These are phyloP conservation scores for Cistogaster globosa DNA, from an alignment of 2,888 invertebrate genomes.

Conservation along the genomic window DNA sequence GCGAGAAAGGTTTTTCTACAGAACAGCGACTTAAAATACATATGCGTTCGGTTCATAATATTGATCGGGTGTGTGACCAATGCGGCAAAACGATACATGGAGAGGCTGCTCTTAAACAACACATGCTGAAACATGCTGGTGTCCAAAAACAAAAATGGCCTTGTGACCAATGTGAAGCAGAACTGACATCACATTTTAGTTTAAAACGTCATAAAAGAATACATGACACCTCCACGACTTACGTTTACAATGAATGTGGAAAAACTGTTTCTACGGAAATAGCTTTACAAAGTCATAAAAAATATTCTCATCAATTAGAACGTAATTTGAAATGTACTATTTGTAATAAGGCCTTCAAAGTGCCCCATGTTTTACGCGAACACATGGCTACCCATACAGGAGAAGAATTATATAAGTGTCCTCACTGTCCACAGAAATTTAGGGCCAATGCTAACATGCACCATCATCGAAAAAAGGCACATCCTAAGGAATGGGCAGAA, in stretches of 20 bases:
- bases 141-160: constrained; percentile 68
- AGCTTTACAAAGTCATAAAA: constrained; percentile 73
- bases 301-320: constrained; percentile 72
- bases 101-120: constrained; percentile 40
- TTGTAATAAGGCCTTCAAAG: constrained; percentile 74
- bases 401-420: constrained; percentile 74
- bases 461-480: constrained; percentile 75
- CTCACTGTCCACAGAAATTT: constrained; percentile 76
- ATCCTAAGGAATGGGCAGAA: constrained; percentile 73
- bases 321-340: constrained; percentile 73
- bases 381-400: constrained; percentile 76
- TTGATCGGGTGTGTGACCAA: constrained; percentile 66
- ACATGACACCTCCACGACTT: constrained; percentile 66
- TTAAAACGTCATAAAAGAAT: constrained; percentile 73
- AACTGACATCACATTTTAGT: constrained; percentile 70
- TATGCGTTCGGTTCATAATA: constrained; percentile 27
- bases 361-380: constrained; percentile 71
- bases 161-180: constrained; percentile 72
- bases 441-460: constrained; percentile 76
- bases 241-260: constrained; percentile 73
- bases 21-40: too few relatives aligned
- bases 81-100: constrained; percentile 70
- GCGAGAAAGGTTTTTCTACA: constrained; percentile 38
- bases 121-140: constrained; percentile 68
- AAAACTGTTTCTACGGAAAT: constrained; percentile 71